Evolutionary conservation across 2,797 vertebrate species (phyloP).

Genomic region (Sphenopsis melanotis): DNA sequence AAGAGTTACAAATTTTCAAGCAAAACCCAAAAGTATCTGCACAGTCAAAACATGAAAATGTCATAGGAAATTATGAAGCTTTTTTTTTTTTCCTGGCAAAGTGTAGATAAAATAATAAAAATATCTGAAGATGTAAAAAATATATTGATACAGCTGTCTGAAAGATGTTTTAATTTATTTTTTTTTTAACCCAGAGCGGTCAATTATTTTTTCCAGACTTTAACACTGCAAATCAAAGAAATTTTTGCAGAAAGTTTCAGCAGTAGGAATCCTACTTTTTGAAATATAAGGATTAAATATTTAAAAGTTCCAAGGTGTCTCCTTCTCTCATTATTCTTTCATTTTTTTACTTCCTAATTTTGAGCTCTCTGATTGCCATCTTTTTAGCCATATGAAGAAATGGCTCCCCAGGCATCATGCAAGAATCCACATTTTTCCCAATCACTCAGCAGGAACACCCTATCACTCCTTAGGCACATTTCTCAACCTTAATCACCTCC

Average conservation of each 20-base stretch:
- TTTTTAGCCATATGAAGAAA: neutral
- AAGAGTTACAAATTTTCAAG: neutral
- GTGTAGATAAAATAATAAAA: neutral
- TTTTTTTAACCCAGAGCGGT: neutral
- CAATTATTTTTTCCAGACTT: neutral
- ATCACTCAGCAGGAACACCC: neutral
- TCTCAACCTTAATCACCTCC: slow-evolving; percentile 15
- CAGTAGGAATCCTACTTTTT: neutral
- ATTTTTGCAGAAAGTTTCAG: neutral
- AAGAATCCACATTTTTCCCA: neutral
- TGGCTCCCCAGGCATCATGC: neutral
- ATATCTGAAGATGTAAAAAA: neutral
- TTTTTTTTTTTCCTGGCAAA: neutral
- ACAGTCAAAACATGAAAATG: neutral
- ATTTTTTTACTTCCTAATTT: neutral
- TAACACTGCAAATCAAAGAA: neutral
- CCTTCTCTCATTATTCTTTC: neutral
- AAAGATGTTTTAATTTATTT: neutral
- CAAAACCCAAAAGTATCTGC: neutral
- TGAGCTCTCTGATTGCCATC: neutral
- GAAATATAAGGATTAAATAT: neutral
- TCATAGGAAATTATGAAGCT: neutral
- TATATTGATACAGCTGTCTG: neutral
- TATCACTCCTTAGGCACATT: neutral
- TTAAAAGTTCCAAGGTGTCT: neutral